Conservation (phyloP, 2,888 invertebrate genomes). For the Chloroclystis v-ata region DNA sequence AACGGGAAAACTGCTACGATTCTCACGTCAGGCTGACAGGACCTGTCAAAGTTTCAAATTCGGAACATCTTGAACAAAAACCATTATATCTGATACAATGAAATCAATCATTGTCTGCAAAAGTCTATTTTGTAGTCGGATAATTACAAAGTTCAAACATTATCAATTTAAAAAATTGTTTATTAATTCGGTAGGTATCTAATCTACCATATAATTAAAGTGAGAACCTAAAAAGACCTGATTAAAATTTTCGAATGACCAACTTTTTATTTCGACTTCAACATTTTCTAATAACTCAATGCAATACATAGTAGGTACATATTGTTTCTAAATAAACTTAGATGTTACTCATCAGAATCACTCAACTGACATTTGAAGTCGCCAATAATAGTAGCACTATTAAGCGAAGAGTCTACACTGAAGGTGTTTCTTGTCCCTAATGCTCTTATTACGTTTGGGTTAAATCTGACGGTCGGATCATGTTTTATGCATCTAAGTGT, state of each 20-base stretch:
- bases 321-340: slow-evolving; percentile 6
- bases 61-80: no score
- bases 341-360: slow-evolving; percentile 12
- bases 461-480: slow-evolving; percentile 75
- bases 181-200: no score
- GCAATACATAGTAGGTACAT: no score
- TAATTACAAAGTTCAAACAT: no score
- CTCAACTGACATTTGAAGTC: slow-evolving; percentile 20
- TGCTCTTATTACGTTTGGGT: slow-evolving; percentile 75
- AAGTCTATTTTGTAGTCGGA: no score
- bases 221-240: no score
- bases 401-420: slow-evolving; percentile 40
- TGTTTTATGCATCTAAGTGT: slow-evolving; percentile 75
- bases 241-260: no score
- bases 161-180: no score
- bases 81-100: no score
- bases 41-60: not conserved
- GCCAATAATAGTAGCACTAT: slow-evolving; percentile 26
- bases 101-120: no score
- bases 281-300: not conserved
- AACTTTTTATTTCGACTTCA: no score
- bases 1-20: slow-evolving; percentile 42
- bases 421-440: slow-evolving; percentile 51
- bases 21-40: slow-evolving; percentile 34
- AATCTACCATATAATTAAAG: no score